A percentile compares a stretch with the other conserved stretches of the same genome.
phyloP scores from a whole-genome alignment of 2,888 invertebrate genomes.

The Sepioteuthis lessoniana region DNA sequence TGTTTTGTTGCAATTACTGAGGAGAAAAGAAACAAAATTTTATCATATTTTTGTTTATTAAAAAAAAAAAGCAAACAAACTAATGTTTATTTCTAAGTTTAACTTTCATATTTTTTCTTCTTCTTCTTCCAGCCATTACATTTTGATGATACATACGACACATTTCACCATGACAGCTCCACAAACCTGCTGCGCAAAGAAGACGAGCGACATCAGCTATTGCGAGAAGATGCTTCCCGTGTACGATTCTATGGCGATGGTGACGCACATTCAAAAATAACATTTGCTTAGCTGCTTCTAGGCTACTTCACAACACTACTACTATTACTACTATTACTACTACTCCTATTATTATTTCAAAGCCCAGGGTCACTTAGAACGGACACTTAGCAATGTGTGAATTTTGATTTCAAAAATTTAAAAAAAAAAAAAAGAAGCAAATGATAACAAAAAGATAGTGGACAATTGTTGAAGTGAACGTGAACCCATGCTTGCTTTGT shows the following conservation, averaged over 20 bases:
- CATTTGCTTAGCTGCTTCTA: conserved; percentile 43
- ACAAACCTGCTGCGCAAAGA: conserved; percentile 36
- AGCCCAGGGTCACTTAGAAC: neutral
- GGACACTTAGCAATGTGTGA: neutral
- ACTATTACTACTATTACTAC: neutral
- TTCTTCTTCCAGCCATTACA: neutral
- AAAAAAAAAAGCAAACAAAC: too few relatives aligned
- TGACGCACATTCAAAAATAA: conserved; percentile 7
- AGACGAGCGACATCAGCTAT: conserved; percentile 37
- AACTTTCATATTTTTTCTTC: neutral
- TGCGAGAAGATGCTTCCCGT: conserved; percentile 39
- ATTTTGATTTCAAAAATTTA: neutral
- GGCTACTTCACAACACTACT: neutral
- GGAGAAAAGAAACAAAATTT: too few relatives aligned
- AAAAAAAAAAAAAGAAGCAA: neutral
- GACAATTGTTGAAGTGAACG: neutral
- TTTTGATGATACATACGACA: neutral
- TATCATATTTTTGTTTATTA: too few relatives aligned
- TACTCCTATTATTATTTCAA: neutral
- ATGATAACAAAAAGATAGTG: neutral
- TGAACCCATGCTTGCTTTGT: neutral
- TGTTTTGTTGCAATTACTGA: too few relatives aligned
- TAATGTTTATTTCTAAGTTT: neutral
- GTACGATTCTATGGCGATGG: conserved; percentile 42
- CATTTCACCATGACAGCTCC: conserved; percentile 40